These are phyloP conservation scores for Ischnura elegans DNA, from an alignment of 2,888 invertebrate genomes.

Conservation along the genomic window DNA sequence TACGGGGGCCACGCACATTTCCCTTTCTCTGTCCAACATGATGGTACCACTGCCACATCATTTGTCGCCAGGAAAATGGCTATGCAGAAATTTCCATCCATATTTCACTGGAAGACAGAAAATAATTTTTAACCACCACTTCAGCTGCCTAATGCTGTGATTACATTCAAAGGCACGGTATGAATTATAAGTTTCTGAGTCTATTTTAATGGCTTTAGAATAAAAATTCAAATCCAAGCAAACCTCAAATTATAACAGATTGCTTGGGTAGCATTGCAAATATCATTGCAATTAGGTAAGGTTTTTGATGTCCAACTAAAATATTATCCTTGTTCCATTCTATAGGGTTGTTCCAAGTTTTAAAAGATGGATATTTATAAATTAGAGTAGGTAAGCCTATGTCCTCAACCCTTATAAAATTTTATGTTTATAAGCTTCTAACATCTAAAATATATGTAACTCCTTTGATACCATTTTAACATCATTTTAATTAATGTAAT, in stretches of 20 bases:
- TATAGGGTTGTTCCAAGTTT: too few species aligned
- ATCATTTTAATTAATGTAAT: too few species aligned
- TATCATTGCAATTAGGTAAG: too few species aligned
- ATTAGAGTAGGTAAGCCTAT: too few species aligned
- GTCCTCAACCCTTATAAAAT: too few species aligned
- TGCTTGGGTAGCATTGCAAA: too few species aligned
- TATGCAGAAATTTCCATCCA: not conserved
- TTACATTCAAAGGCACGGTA: not conserved
- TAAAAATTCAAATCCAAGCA: not conserved
- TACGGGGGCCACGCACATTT: constrained; percentile 1
- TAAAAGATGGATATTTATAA: too few species aligned
- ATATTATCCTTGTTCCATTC: too few species aligned
- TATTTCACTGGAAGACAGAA: not conserved
- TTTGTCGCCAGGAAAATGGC: not conserved
- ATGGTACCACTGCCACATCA: not conserved
- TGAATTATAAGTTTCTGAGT: not conserved
- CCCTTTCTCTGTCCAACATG: not conserved
- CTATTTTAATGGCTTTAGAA: not conserved
- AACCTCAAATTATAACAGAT: not conserved
- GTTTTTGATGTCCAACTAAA: too few species aligned
- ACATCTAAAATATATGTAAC: too few species aligned
- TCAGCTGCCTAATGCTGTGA: not conserved
- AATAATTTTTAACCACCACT: not conserved
- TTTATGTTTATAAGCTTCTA: too few species aligned
- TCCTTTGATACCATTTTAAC: too few species aligned